Evolutionary conservation across 2,113 vertebrate species (phyloP).

Genomic region (Rousettus leschenaultii): DNA sequence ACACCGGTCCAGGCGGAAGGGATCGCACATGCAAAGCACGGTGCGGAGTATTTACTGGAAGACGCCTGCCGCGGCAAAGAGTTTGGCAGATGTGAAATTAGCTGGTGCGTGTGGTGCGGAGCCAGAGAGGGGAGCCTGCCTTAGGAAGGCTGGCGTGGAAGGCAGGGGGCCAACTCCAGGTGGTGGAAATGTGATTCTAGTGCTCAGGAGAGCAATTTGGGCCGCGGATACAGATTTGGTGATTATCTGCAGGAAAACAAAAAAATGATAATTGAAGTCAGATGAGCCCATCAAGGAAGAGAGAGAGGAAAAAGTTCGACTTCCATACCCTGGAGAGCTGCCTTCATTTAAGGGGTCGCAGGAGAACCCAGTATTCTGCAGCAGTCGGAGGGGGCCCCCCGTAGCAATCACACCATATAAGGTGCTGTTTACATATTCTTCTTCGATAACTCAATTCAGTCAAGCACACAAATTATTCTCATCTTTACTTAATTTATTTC

Average conservation of each 20-base stretch:
- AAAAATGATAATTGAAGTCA: background rate
- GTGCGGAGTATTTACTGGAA: no score
- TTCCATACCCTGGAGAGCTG: background rate
- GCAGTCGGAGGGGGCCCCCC: background rate
- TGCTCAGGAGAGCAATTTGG: background rate
- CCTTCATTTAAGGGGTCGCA: accelerated
- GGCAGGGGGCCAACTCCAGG: background rate
- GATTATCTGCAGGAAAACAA: background rate
- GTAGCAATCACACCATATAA: background rate
- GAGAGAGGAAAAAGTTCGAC: background rate
- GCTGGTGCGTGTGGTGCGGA: accelerated
- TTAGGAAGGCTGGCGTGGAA: accelerated
- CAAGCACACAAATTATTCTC: constrained; percentile 26
- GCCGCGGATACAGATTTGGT: background rate
- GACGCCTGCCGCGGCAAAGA: background rate
- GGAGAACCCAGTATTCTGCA: background rate
- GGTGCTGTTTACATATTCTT: background rate
- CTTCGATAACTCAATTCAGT: background rate
- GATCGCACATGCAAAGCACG: no score
- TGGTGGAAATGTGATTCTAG: background rate
- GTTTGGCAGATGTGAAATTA: background rate
- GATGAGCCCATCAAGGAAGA: background rate
- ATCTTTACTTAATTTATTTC: constrained; percentile 47
- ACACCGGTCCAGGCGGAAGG: background rate
- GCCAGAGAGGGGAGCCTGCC: background rate